Evolutionary conservation across 2,797 vertebrate species (phyloP).

Genomic region (Falco cherrug): DNA sequence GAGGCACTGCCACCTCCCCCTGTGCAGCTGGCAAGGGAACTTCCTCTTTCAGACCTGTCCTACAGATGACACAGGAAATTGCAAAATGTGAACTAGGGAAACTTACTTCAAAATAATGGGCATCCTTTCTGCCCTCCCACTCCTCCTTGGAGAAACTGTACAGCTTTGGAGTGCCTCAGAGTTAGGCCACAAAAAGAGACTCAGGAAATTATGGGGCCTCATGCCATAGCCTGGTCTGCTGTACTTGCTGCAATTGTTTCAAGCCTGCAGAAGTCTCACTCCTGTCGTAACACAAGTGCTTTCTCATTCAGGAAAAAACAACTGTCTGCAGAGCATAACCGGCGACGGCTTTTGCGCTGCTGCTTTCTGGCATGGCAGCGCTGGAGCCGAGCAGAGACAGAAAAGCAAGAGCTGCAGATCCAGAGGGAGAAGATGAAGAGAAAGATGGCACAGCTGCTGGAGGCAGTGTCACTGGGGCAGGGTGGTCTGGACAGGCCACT

Average conservation of each 20-base stretch:
- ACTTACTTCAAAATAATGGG: not conserved
- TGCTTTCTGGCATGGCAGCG: constrained; percentile 85
- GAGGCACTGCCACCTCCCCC: not conserved
- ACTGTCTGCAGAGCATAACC: constrained; percentile 81
- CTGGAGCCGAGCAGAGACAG: constrained; percentile 79
- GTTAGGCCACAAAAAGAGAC: not conserved
- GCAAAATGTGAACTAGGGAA: not conserved
- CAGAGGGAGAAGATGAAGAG: constrained; percentile 83
- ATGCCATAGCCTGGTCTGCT: not conserved
- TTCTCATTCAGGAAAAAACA: constrained; percentile 74
- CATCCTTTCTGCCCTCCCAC: not conserved
- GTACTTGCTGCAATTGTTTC: not conserved
- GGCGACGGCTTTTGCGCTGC: constrained; percentile 77
- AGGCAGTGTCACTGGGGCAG: constrained; percentile 74
- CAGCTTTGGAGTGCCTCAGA: not conserved
- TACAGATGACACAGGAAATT: not conserved
- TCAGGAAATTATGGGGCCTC: not conserved
- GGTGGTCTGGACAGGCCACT: not conserved
- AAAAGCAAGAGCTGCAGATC: constrained; percentile 76
- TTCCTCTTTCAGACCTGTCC: not conserved
- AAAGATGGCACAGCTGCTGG: constrained; percentile 88
- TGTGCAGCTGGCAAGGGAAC: not conserved
- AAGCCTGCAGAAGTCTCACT: not conserved
- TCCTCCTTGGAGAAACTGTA: not conserved
- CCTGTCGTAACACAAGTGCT: not conserved